Evolutionary conservation across 2,888 invertebrate species (phyloP).

Genomic region (Pasiphila rectangulata): DNA sequence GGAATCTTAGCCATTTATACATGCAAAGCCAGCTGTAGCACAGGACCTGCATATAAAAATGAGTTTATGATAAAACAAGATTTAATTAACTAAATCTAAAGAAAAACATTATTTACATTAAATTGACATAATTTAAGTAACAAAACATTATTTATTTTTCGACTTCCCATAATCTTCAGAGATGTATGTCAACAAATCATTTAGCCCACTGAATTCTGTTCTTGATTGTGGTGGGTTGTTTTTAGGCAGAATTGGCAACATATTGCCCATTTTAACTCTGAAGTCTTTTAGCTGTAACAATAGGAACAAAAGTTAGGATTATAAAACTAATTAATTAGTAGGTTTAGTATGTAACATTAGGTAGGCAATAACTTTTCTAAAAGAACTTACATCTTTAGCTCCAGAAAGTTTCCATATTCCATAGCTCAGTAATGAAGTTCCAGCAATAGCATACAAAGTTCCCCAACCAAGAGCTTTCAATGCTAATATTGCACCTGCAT

Average conservation of each 20-base stretch:
- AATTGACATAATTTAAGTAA: neutral
- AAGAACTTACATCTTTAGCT: slow-evolving; percentile 87
- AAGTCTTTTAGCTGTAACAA: slow-evolving; percentile 88
- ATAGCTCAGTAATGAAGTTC: slow-evolving; percentile 90
- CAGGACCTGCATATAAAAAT: slow-evolving; percentile 84
- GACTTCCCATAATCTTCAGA: slow-evolving; percentile 78
- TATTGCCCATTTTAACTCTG: slow-evolving; percentile 87
- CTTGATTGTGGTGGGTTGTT: slow-evolving; percentile 89
- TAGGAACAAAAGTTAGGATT: too few relatives aligned
- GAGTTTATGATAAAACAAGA: slow-evolving; percentile 95
- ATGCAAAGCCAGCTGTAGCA: slow-evolving; percentile 88
- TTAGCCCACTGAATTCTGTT: slow-evolving; percentile 92
- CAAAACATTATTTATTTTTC: slow-evolving; percentile 41
- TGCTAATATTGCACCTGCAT: slow-evolving; percentile 90
- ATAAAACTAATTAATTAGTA: too few relatives aligned
- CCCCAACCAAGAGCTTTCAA: slow-evolving; percentile 93
- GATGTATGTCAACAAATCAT: slow-evolving; percentile 91
- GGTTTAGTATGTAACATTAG: too few relatives aligned
- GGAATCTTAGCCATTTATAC: slow-evolving; percentile 93
- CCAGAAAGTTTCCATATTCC: slow-evolving; percentile 94
- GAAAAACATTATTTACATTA: neutral
- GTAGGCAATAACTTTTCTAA: too few relatives aligned
- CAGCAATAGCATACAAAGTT: slow-evolving; percentile 91
- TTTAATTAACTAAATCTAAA: slow-evolving; percentile 39
- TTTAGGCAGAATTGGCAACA: slow-evolving; percentile 88